phyloP scores from a whole-genome alignment of 2,888 invertebrate species.

The Drosophila neonasuta region DNA sequence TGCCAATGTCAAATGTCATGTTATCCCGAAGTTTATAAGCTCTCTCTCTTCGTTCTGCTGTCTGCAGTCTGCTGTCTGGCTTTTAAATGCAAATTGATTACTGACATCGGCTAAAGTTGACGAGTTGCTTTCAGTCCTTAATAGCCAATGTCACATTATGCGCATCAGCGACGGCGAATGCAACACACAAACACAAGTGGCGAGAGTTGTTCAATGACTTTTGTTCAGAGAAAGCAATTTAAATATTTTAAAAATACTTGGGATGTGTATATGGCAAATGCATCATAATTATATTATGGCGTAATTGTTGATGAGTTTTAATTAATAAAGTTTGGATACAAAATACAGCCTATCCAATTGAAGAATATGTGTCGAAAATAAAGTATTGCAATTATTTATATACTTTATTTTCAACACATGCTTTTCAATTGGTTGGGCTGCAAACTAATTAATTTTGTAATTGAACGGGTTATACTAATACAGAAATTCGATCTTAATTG shows the following conservation, averaged over 20 bases:
- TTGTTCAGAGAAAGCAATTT: background rate
- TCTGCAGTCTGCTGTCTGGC: slow-evolving; percentile 45
- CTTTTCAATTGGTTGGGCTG: too few relatives aligned
- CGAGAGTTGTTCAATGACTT: slow-evolving; percentile 26
- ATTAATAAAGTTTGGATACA: too few relatives aligned
- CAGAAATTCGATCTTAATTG: too few relatives aligned
- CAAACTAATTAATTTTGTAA: too few relatives aligned
- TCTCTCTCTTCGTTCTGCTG: slow-evolving; percentile 31
- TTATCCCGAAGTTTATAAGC: slow-evolving; percentile 55
- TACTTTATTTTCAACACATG: too few relatives aligned
- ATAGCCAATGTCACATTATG: slow-evolving; percentile 64
- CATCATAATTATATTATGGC: too few relatives aligned
- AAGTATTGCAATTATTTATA: too few relatives aligned
- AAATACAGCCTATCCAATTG: too few relatives aligned
- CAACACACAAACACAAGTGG: slow-evolving; percentile 7
- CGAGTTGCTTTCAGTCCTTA: slow-evolving; percentile 67
- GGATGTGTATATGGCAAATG: too few relatives aligned
- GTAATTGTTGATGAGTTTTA: too few relatives aligned
- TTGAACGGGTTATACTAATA: too few relatives aligned
- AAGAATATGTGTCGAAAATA: too few relatives aligned
- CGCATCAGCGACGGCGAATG: slow-evolving; percentile 16
- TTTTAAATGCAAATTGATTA: slow-evolving; percentile 73
- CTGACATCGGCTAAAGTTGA: slow-evolving; percentile 58
- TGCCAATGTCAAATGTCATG: slow-evolving; percentile 74
- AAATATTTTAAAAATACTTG: background rate